Evolutionary conservation across 1,140 invertebrate species (phyloP).

Genomic region (Venturia canescens): DNA sequence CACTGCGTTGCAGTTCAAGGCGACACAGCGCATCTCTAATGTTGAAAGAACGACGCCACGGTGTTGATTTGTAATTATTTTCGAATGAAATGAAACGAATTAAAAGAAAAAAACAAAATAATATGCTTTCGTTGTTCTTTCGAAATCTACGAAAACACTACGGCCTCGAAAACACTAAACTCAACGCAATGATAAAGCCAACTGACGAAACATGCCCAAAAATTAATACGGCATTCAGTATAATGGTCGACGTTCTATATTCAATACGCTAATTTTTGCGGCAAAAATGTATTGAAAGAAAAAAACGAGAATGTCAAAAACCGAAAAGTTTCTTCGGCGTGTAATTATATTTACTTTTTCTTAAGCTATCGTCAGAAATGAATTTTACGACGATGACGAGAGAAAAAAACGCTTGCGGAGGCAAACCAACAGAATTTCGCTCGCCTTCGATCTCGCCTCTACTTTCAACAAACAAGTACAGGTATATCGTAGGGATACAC

Average conservation of each 20-base stretch:
- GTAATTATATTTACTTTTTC: neutral
- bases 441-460: too few relatives aligned
- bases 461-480: constrained; percentile 35
- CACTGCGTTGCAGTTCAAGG: too few relatives aligned
- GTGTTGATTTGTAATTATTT: too few relatives aligned
- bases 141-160: constrained; percentile 56
- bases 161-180: constrained; percentile 56
- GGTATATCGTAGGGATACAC: constrained; percentile 16
- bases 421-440: too few relatives aligned
- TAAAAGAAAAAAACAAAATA: constrained; percentile 16
- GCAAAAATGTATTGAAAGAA: constrained; percentile 48
- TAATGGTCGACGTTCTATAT: constrained; percentile 58
- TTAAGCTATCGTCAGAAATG: constrained; percentile 46
- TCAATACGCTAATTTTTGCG: constrained; percentile 59
- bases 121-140: constrained; percentile 42
- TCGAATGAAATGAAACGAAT: neutral
- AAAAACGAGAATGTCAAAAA: constrained; percentile 49
- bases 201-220: constrained; percentile 74
- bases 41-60: too few relatives aligned
- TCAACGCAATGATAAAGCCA: constrained; percentile 67
- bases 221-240: constrained; percentile 72
- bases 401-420: too few relatives aligned
- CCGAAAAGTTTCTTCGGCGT: constrained; percentile 9
- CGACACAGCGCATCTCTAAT: too few relatives aligned
- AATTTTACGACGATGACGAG: constrained; percentile 1